Percentiles rank a stretch among this genome's conserved stretches.
These are phyloP conservation scores for Pseudopleuronectes americanus DNA, from an alignment of 2,797 vertebrate species.

Conservation along the genomic window DNA sequence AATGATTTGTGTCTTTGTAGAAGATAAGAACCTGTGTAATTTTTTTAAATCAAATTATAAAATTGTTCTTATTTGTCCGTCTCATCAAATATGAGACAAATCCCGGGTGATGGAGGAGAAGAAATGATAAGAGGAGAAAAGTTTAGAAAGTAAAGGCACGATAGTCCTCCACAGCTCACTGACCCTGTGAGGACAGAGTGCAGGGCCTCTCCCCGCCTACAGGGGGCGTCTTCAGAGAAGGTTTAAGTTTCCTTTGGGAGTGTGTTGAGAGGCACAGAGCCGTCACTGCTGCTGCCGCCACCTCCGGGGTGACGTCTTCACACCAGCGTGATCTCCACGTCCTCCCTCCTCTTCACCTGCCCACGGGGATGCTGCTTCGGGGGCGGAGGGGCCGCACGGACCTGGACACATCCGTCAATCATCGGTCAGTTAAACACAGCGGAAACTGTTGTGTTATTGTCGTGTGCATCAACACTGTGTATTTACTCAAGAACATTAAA, in stretches of 20 bases:
- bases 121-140: constrained; percentile 5
- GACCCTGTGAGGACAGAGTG: constrained; percentile 24
- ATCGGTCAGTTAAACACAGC: background rate
- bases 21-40: too few species aligned
- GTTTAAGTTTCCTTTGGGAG: constrained; percentile 31
- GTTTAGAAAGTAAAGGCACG: constrained; percentile 51
- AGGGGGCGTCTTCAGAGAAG: constrained; percentile 11
- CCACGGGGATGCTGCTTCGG: constrained; percentile 93
- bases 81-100: background rate
- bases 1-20: too few species aligned
- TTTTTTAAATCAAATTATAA: background rate
- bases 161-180: constrained; percentile 39
- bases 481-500: too few species aligned
- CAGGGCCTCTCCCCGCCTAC: constrained; percentile 8
- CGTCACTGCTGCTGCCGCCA: background rate
- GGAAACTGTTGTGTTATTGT: background rate
- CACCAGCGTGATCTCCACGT: constrained; percentile 97
- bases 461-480: too few species aligned
- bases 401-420: constrained; percentile 79
- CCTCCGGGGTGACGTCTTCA: constrained; percentile 70
- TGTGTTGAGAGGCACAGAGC: constrained; percentile 23
- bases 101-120: background rate
- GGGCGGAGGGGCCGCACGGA: constrained; percentile 90
- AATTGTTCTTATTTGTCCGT: background rate
- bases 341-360: constrained; percentile 92